Evolutionary conservation across 1,140 invertebrate species (phyloP), one percentile per base, ranked within the genome.

Genomic region (Asobara japonica): DNA sequence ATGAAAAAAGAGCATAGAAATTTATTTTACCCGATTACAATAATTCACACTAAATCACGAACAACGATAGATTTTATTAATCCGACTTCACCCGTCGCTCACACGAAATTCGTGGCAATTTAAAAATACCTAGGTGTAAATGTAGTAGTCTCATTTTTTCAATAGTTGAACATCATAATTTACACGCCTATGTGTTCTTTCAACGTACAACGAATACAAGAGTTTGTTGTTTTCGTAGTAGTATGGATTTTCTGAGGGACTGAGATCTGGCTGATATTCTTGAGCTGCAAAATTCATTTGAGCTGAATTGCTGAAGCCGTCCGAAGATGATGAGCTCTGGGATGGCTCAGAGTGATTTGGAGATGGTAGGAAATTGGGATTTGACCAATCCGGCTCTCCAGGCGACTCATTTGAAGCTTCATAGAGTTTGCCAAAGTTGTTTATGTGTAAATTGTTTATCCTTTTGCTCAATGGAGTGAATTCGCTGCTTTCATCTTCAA

Each of bases 401-500:
- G 22, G 20, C 18, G 51, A 13, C 18, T 56, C 51, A 3, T 13
- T 27, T n/a, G 60, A 13, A 0, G 11, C 25, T 16, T 62, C 29
- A 31, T 16, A 31, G 27, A 56, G 27, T 16, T 62, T 62, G n/a
- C 27, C 25, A 25, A 87, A 78, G 45, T 79, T 78, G 72, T 93
- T 93, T 48, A 94, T 91, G 76, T 93, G 92, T n/a, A 94, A 86
- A 84, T 94, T 94, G 77, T 94, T 94, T 71, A 94, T 94, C 77
- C 92, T 87, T 84, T 94, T 94, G 22, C 92, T 93, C 29, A 94
- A 80, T 56, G 93, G 93, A 89, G 92, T 92, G 78, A 93, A 94
- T 79, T 94, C 92, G 76, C 91, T 91, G 38, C 88, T 88, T 75
- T 93, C 92, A 73, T 92, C 92, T 83, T 93, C 91, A 27, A 85